Percentiles rank a stretch among this genome's conserved stretches.
These are phyloP conservation scores for Calcarius lapponicus DNA, from an alignment of 2,797 vertebrate genomes.

Conservation along the genomic window DNA sequence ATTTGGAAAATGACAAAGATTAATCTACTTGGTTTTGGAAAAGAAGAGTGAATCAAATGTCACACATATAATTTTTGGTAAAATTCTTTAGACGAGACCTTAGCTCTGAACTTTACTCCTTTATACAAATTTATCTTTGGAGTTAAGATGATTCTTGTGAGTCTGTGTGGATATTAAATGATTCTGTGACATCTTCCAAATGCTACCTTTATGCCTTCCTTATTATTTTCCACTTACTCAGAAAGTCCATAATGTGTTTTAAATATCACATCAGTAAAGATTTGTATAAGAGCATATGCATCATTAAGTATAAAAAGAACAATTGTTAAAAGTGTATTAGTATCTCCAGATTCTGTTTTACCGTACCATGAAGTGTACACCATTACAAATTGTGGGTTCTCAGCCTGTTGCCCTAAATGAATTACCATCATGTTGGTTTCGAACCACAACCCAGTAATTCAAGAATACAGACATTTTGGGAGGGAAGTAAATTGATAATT, in stretches of 20 bases:
- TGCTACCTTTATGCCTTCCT: neutral
- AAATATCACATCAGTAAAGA: neutral
- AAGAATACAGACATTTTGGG: neutral
- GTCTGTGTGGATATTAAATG: neutral
- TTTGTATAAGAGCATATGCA: neutral
- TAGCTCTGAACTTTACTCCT: neutral
- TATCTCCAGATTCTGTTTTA: neutral
- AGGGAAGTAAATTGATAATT: neutral
- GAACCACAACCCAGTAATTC: neutral
- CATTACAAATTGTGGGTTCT: neutral
- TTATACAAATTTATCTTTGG: neutral
- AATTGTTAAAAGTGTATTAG: neutral
- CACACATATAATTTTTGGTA: neutral
- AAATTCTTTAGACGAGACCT: neutral
- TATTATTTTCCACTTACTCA: neutral
- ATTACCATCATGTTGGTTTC: neutral
- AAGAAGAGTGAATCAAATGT: neutral
- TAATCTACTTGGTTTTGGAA: neutral
- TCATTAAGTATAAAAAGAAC: neutral
- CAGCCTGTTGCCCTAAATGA: neutral
- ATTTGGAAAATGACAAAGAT: neutral
- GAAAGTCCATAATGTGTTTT: neutral
- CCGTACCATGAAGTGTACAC: neutral
- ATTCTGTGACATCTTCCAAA: neutral
- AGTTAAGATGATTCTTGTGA: neutral